Base-by-base conservation (phyloP, 2,888 invertebrate genomes). In the Drosophila aldrichi region DNA sequence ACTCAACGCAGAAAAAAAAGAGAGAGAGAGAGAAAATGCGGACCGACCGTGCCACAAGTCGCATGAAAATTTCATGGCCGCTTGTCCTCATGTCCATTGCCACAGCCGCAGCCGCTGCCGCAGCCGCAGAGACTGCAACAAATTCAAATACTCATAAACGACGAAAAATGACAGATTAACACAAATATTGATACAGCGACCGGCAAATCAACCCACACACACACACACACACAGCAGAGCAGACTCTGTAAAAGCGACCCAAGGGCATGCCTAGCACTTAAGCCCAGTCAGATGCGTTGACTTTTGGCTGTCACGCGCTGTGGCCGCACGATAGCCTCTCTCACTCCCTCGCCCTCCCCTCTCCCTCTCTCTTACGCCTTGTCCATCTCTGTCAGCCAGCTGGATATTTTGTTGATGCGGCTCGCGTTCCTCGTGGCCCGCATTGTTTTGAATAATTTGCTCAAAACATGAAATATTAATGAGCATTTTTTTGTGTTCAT, bases 121-220 rank as follows among this genome's bases (percentile, higher is more conserved):
- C 46, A 46, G 71, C 60, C 48, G 29, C 29, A 29, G 29, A 29
- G 29, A 70, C 80, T 81, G 78, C 77, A 82, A 66, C 78, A 71
- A 77, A 82, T 81, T 86, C 88, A 86, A 86, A 86, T 86, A 77
- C 85, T 89, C 89, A 89, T 89, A 87, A 87, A 82, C 82, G 85
- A 84, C 77, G 85, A 87, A 82, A 87, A 87, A 89, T 89, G 89
- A 89, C 89, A 89, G 86, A 87, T 88, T 89, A 87, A 89, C 77
- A 81, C 88, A 87, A 86, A 86, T 86, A 86, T 86, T 86, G 88
- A 89, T 85, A 86, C 88, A 87, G 69, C 72, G 69, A 71, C 57
- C 63, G 51, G 58, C 57, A 68, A 59, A 68, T 62, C 64, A 65
- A 63, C 67, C 29, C 48, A 60, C 57, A 32, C 55, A 46, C 44